Evolutionary conservation across 2,113 vertebrate genomes (phyloP), one percentile per base, ranked within the genome.

Genomic region (Pelobates fuscus): DNA sequence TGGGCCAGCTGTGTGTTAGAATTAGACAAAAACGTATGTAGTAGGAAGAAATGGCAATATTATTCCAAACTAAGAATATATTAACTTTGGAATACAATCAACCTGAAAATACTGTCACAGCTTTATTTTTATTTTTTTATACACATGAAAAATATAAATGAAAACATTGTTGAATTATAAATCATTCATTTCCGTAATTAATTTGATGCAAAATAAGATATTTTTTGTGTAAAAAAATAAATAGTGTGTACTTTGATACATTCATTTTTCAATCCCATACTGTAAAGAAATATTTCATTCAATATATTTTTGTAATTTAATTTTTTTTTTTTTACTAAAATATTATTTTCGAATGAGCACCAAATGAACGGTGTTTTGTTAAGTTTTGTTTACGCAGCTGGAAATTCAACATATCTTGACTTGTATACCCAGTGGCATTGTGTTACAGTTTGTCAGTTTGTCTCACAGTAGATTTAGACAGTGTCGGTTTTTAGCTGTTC

Each of bases 401-500:
- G 32, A 37, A 37, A 37, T n/a, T n/a, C n/a, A n/a, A n/a, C n/a
- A n/a, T n/a, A n/a, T n/a, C n/a, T n/a, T n/a, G n/a, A n/a, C n/a
- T n/a, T n/a, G n/a, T n/a, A n/a, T n/a, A n/a, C n/a, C n/a, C n/a
- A n/a, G n/a, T n/a, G n/a, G n/a, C n/a, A n/a, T n/a, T n/a, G n/a
- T n/a, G n/a, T n/a, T n/a, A n/a, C n/a, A n/a, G n/a, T n/a, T n/a
- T n/a, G n/a, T n/a, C n/a, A 4, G 44, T 49, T 49, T 14, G 15
- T 73, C 43, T 73, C 46, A 73, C 30, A 37, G 60, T 54, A 10
- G 12, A 49, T n/a, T 86, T 85, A 90, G 74, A 87, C 61, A 0
- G 80, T 82, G 0, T 87, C 81, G 2, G 82, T 85, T 80, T 88
- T 87, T 57, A 83, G 60, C 27, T 88, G 91, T 66, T 94, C 85